Percentiles rank a stretch among this genome's conserved stretches.
Conservation (phyloP, 2,113 vertebrate genomes). For the Pseudorectes ferrugineus region DNA sequence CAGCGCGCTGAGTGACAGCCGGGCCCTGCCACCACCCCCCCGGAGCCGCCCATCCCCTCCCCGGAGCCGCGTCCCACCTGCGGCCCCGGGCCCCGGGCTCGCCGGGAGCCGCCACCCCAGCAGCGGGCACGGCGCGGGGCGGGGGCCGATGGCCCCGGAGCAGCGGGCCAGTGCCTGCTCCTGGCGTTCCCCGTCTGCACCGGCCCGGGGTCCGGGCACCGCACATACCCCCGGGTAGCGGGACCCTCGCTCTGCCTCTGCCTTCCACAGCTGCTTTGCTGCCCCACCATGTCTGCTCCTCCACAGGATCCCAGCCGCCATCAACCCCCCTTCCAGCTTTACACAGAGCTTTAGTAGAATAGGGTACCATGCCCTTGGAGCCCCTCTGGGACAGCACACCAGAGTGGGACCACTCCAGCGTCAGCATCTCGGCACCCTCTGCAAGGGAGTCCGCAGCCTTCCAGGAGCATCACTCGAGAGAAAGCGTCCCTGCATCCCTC, state of each 20-base stretch:
- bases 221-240: rapidly evolving
- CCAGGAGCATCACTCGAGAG: not conserved
- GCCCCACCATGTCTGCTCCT: rapidly evolving
- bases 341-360: rapidly evolving
- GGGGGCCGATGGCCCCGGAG: rapidly evolving
- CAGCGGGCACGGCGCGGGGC: not conserved
- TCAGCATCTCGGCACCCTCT: not conserved
- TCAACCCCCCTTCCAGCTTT: not conserved
- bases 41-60: not conserved
- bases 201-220: not conserved
- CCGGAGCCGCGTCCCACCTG: not conserved
- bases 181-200: not conserved
- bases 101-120: not conserved
- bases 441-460: not conserved
- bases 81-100: not conserved
- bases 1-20: no score
- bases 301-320: rapidly evolving
- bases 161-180: not conserved
- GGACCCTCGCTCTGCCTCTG: not conserved
- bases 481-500: not conserved
- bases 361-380: rapidly evolving
- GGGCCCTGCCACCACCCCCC: not conserved
- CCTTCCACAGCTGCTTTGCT: not conserved
- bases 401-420: rapidly evolving
- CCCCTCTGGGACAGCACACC: not conserved